phyloP scores from a whole-genome alignment of 2,888 invertebrate species.

The Zygogramma bicolorata region DNA sequence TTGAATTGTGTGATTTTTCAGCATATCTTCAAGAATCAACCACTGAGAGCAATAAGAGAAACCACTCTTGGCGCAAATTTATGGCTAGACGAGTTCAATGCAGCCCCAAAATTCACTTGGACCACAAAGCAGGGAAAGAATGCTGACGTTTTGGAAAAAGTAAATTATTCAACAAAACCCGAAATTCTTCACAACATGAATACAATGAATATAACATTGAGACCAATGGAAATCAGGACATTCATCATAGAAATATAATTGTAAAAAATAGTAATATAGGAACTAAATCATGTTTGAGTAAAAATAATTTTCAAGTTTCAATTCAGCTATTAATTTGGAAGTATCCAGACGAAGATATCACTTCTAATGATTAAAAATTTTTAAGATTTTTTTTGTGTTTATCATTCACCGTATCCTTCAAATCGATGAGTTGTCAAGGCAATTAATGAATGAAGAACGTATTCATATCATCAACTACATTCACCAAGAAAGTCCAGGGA shows the following conservation, averaged over 20 bases:
- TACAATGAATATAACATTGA: conserved; percentile 67
- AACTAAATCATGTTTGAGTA: no score
- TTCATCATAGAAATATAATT: conserved; percentile 70
- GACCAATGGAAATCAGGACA: conserved; percentile 80
- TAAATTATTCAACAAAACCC: background rate
- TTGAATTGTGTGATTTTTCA: no score
- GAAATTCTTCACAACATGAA: background rate
- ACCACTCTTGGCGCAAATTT: conserved; percentile 80
- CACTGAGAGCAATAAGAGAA: conserved; percentile 72
- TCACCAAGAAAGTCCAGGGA: background rate
- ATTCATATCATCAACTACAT: no score
- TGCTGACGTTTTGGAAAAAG: background rate
- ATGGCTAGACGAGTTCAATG: conserved; percentile 68
- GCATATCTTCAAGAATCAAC: conserved; percentile 72
- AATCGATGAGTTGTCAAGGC: no score
- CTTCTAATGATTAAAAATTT: no score
- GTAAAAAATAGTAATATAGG: no score
- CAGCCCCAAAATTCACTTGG: conserved; percentile 56
- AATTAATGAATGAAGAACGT: no score
- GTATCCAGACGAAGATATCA: no score
- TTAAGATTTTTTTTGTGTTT: no score
- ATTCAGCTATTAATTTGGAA: no score
- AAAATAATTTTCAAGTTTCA: no score
- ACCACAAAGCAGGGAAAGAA: conserved; percentile 48
- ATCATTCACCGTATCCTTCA: no score